Evolutionary conservation across 2,113 vertebrate genomes (phyloP), one percentile per base, ranked within the genome.

Genomic region (Hippocampus abdominalis): DNA sequence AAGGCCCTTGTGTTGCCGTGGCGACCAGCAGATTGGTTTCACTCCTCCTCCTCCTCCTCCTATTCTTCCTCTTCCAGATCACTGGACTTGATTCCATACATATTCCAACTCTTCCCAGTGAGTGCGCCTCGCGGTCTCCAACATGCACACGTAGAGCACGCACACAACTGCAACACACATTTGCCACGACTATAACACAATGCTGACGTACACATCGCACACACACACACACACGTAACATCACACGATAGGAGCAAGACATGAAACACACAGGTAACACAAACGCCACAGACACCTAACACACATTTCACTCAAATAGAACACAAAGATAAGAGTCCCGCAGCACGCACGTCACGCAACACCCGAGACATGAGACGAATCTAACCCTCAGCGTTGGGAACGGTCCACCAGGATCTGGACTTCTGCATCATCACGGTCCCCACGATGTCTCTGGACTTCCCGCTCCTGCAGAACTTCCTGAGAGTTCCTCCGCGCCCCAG

Each of bases 51-150:
- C 8, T 13, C 29, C 48, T 39, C 65, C 8, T 63, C 27, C 27
- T 36, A 16, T 23, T 42, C 8, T 11, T 70, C 69, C 46, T 81
- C 67, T 75, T 77, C 20, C 72, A 98, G 97, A 88, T 96, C 96
- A 0, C 74, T 91, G 74, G 96, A 98, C 81, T 94, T 96, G 57
- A 83, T 98, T 83, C 89, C 87, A 2, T 93, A 95, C 66, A 80
- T 94, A 66, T 98, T 98, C 89, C 84, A 73, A 42, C 87, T 92
- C 66, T 98, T 95, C 75, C 94, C 92, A 2, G 97, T 99, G 90
- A 90, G 97, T 96, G 76, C 1, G 15, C 61, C 9, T 20, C 29
- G 29, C 29, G 15, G n/a, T 2, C 59, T 32, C 27, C 9, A 27
- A 20, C 48, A 64, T 1, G 25, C 15, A 5, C 29, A 32, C 29